A percentile compares a stretch with the other conserved stretches of the same genome.
phyloP scores from a whole-genome alignment of 2,797 vertebrate species.

The Platyrinchus mystaceus region DNA sequence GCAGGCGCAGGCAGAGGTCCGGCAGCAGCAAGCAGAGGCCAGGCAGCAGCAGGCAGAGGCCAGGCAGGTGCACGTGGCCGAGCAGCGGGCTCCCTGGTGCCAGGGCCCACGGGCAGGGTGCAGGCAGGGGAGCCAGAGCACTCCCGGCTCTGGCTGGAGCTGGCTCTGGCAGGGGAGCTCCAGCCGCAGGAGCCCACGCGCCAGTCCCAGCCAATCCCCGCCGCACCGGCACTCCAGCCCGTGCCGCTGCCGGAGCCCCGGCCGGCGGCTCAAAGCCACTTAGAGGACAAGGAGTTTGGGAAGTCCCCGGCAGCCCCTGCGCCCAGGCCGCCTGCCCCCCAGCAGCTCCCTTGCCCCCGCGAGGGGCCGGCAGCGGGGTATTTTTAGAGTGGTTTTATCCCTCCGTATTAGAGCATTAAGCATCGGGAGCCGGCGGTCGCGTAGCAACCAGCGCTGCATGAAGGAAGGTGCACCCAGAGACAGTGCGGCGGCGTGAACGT shows the following conservation, averaged over 20 bases:
- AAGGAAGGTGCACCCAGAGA: slow-evolving; percentile 22
- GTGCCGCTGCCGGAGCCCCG: background rate
- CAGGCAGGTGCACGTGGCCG: background rate
- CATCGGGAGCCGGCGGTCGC: slow-evolving; percentile 53
- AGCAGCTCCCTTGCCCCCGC: background rate
- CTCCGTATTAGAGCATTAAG: slow-evolving; percentile 31
- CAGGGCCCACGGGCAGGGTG: background rate
- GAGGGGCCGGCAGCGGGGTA: background rate
- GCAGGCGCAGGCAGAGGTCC: background rate
- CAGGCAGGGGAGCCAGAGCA: background rate
- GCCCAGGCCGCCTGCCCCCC: fast-evolving
- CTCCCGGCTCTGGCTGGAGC: background rate
- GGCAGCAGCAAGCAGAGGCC: background rate
- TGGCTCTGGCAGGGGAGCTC: background rate
- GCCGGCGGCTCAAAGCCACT: background rate
- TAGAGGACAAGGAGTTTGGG: background rate
- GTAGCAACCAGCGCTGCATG: slow-evolving; percentile 51
- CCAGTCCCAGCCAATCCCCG: background rate
- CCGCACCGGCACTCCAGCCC: background rate
- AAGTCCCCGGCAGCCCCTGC: background rate
- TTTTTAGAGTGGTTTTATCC: slow-evolving; percentile 57
- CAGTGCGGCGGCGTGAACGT: background rate
- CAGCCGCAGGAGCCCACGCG: slow-evolving; percentile 58
- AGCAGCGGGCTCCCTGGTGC: background rate
- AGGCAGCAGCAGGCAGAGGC: background rate